A percentile compares a stretch with the other conserved stretches of the same genome.
phyloP scores from a whole-genome alignment of 2,113 vertebrate species.

The Myotis yumanensis region DNA sequence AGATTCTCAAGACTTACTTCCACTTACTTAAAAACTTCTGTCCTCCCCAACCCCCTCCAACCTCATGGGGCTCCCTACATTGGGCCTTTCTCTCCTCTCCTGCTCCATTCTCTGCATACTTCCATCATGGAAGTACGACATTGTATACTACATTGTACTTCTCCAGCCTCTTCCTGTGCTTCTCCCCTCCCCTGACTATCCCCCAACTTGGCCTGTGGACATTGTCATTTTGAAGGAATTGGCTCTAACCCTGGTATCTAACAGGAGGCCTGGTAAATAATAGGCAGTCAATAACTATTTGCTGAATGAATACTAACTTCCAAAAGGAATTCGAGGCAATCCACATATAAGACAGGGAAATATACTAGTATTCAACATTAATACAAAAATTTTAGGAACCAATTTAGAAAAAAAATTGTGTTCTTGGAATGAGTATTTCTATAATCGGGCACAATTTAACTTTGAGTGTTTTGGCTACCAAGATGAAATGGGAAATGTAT shows the following conservation, averaged over 20 bases:
- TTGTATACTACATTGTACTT: background rate
- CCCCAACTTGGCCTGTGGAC: background rate
- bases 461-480: background rate
- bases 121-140: background rate
- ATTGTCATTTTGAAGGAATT: background rate
- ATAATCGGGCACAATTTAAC: background rate
- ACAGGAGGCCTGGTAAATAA: background rate
- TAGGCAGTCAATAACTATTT: background rate
- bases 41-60: background rate
- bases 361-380: background rate
- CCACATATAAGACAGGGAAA: background rate
- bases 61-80: background rate
- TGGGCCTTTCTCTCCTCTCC: background rate
- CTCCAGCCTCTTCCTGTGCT: background rate
- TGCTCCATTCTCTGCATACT: background rate
- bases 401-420: background rate
- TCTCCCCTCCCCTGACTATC: background rate
- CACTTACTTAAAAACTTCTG: background rate
- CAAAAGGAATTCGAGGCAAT: background rate
- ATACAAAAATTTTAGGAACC: background rate
- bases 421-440: slow-evolving; percentile 6
- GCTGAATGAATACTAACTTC: background rate
- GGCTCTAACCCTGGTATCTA: background rate
- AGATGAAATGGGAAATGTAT: background rate
- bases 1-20: background rate